Evolutionary conservation across 2,888 invertebrate species (phyloP), one percentile per base, ranked within the genome.

Genomic region (Morinoia aosen): DNA sequence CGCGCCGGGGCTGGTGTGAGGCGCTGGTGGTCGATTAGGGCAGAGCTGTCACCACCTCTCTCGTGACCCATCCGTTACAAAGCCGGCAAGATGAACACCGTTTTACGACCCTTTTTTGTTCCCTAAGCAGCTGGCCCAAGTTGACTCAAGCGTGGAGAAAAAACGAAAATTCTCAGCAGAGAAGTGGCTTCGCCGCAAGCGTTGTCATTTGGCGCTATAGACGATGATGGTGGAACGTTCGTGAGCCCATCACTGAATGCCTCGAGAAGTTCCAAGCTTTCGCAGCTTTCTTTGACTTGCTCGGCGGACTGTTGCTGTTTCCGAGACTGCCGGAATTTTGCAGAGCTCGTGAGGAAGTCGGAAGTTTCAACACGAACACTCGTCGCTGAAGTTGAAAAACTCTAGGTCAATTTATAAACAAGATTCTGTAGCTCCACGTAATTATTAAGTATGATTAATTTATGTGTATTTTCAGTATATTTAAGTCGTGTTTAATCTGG

Each of bases 51-150:
- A 93, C 56, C 93, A 93, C 93, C 57, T 57, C 33, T 39, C 58
- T 57, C 57, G 93, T 33, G 93, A 48, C 57, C 58, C 93, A 93
- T 93, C 93, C 58, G 93, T 93, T 93, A 57, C 93, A 93, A 93
- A 48, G 48, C 39, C 57, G 93, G 93, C 58, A 33, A 93, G 93
- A 93, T 93, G 93, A 93, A 57, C 57, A 57, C 93, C 93, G 93
- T 57, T 93, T 93, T 93, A 93, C 93, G 93, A 93, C 93, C 93
- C 12, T 93, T 93, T 93, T 93, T 93, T 93, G 33, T 93, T 93
- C 58, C 93, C 10, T 57, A 56, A 93, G 57, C 93, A 57, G 56
- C 93, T 57, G 93, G 56, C 57, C n/a, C 93, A 25, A 93, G 93
- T 93, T 93, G 93, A 93, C 93, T 93, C 57, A 48, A 57, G 93